A percentile compares a stretch with the other conserved stretches of the same genome.
Evolutionary conservation across 2,888 invertebrate species (phyloP).

Genomic region (Agrochola lota): DNA sequence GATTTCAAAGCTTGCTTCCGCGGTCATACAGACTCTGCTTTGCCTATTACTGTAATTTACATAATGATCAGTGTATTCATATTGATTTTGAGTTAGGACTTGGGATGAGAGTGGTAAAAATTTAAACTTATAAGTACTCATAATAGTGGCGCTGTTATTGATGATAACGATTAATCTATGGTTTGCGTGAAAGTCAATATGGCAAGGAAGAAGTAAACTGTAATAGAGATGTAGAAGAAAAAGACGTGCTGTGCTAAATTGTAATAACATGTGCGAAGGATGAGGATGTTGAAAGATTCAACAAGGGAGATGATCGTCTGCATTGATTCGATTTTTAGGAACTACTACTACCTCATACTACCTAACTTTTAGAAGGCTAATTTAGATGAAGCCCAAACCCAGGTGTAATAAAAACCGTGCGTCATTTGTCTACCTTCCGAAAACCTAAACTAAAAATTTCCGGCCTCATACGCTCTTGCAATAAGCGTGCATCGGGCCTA

Average conservation of each 20-base stretch:
- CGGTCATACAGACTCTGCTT: slow-evolving; percentile 4
- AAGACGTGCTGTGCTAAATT: not conserved
- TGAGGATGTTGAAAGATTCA: not conserved
- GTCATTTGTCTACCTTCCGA: not conserved
- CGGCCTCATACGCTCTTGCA: not conserved
- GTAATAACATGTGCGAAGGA: not conserved
- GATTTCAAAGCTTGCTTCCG: slow-evolving; percentile 38
- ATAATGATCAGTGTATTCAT: slow-evolving; percentile 7
- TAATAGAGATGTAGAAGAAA: not conserved
- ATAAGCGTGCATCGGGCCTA: slow-evolving; percentile 11
- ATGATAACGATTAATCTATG: not conserved
- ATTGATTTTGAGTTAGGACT: slow-evolving; percentile 5
- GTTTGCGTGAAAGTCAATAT: not conserved
- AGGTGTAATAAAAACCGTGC: not conserved
- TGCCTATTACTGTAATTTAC: slow-evolving; percentile 13
- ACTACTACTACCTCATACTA: too few species aligned
- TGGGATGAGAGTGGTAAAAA: not conserved
- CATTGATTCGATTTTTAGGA: not conserved
- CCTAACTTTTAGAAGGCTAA: not conserved
- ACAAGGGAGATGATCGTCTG: not conserved
- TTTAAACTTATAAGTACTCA: not conserved
- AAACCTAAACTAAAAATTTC: too few species aligned
- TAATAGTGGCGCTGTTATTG: not conserved
- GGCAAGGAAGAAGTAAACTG: not conserved
- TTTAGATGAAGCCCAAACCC: not conserved